Conservation (phyloP, 2,113 vertebrate species). For the Coptodon bakossiorum region DNA sequence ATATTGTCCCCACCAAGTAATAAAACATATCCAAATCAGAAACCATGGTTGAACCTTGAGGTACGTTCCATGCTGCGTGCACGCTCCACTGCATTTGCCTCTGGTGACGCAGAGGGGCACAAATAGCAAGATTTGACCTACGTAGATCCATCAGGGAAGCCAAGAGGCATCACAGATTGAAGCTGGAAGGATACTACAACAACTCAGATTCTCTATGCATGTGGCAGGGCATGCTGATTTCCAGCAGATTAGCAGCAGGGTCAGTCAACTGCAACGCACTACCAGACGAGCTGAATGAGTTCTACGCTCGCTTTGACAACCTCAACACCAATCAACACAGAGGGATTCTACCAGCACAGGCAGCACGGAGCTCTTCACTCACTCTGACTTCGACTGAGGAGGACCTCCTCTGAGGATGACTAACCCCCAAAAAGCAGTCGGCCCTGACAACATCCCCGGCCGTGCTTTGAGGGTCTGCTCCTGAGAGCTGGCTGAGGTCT, state of each 20-base stretch:
- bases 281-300: not conserved
- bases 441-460: not conserved
- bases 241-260: not conserved
- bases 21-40: not conserved
- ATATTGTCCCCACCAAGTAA: not conserved
- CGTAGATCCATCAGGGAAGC: not conserved
- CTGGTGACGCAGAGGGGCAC: rapidly evolving
- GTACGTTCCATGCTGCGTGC: not conserved
- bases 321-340: not conserved
- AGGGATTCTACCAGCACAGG: not conserved
- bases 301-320: not conserved
- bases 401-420: not conserved
- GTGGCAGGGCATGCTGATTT: not conserved
- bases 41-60: not conserved
- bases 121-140: not conserved
- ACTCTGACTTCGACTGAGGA: rapidly evolving
- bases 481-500: not conserved
- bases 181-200: not conserved
- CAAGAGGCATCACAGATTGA: not conserved
- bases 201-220: not conserved
- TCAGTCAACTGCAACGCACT: not conserved
- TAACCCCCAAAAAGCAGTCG: not conserved
- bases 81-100: rapidly evolving
- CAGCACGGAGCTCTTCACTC: not conserved
- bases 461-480: not conserved